Evolutionary conservation across 2,888 invertebrate genomes (phyloP).

Genomic region (Catonia carolina): DNA sequence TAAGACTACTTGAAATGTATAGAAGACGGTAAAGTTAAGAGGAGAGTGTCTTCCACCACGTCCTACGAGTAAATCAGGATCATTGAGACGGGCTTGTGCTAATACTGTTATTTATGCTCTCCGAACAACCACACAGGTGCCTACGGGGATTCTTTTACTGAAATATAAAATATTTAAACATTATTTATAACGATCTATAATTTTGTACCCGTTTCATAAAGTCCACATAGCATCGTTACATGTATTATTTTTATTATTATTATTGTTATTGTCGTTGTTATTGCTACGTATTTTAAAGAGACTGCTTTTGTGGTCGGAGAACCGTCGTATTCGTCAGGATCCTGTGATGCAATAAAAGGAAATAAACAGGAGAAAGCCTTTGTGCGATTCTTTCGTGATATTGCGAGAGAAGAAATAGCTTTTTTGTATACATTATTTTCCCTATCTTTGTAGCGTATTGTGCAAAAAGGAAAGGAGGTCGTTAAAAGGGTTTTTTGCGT

Average conservation of each 20-base stretch:
- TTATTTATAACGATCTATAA: constrained; percentile 5
- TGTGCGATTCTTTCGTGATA: too few species aligned
- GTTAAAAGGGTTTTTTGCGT: constrained; percentile 17
- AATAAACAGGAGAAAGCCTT: too few species aligned
- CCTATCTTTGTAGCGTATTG: constrained; percentile 7
- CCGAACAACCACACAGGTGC: neutral
- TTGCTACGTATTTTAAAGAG: too few species aligned
- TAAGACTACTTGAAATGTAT: too few species aligned
- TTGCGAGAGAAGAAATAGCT: neutral
- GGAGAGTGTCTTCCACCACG: neutral
- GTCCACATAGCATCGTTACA: too few species aligned
- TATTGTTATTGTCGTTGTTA: too few species aligned
- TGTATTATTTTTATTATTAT: too few species aligned
- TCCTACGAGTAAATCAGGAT: constrained; percentile 12
- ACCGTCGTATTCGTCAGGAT: too few species aligned
- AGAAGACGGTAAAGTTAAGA: too few species aligned
- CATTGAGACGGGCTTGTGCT: constrained; percentile 1
- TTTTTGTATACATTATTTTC: constrained; percentile 27
- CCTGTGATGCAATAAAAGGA: too few species aligned
- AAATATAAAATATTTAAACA: neutral
- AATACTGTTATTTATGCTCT: constrained; percentile 7
- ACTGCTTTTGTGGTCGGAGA: too few species aligned
- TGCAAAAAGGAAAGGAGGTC: constrained; percentile 17
- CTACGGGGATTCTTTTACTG: neutral
- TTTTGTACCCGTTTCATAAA: neutral